Conservation (phyloP, 1,140 invertebrate species). For the Ips nitidus region DNA sequence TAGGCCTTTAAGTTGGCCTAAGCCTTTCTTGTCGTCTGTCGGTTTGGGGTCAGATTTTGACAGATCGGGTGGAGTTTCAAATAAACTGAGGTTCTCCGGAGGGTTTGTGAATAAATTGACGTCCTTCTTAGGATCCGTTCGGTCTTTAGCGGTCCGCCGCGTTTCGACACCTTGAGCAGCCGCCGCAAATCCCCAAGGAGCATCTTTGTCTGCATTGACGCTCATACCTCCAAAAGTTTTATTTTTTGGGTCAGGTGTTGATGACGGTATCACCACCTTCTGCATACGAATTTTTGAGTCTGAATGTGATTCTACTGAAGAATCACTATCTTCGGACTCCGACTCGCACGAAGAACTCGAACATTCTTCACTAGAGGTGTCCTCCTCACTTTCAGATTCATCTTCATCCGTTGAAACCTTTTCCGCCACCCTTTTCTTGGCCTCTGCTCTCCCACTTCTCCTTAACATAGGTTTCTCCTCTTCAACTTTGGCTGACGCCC, state of each 20-base stretch:
- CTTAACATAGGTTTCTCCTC: slow-evolving; percentile 12
- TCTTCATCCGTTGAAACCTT: slow-evolving; percentile 17
- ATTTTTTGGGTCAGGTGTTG: slow-evolving; percentile 28
- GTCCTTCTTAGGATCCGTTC: slow-evolving; percentile 5
- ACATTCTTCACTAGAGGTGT: slow-evolving; percentile 47
- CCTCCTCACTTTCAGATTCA: slow-evolving; percentile 19
- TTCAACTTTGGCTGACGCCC: slow-evolving; percentile 8
- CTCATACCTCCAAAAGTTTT: slow-evolving; percentile 57
- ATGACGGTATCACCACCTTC: slow-evolving; percentile 37
- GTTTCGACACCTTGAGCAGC: slow-evolving; percentile 59
- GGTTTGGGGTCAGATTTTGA: slow-evolving; percentile 22
- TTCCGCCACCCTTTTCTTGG: slow-evolving; percentile 16
- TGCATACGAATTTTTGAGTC: slow-evolving; percentile 37
- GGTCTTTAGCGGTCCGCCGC: slow-evolving; percentile 50
- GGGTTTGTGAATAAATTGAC: slow-evolving; percentile 34
- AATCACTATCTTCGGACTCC: slow-evolving; percentile 46
- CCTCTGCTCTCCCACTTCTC: slow-evolving; percentile 18
- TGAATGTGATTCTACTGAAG: slow-evolving; percentile 37
- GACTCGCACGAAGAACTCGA: slow-evolving; percentile 52
- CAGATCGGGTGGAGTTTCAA: slow-evolving; percentile 17
- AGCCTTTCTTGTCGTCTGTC: slow-evolving; percentile 49
- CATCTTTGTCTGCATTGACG: slow-evolving; percentile 56
- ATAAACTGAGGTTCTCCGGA: slow-evolving; percentile 26
- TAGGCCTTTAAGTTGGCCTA: slow-evolving; percentile 70
- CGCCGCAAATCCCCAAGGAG: slow-evolving; percentile 76